Base-by-base conservation (phyloP, 2,888 invertebrate species). In the Cactoblastis cactorum region DNA sequence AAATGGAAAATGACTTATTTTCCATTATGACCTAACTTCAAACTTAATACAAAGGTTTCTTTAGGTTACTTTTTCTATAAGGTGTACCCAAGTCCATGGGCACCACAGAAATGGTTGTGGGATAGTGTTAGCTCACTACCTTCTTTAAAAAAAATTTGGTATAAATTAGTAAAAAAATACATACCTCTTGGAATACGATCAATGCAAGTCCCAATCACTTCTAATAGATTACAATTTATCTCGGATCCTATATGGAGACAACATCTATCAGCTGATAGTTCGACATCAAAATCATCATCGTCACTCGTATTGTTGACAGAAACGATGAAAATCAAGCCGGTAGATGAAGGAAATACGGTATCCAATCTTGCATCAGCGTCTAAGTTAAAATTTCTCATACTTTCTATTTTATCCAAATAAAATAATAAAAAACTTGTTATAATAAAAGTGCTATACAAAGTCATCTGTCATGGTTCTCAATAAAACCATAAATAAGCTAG, bases 301-400 rank as follows among this genome's bases (percentile, higher is more conserved):
- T 77, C 71, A n/a, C n/a, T n/a, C 0, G 74, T 79, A 38, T 87
- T 86, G 41, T 76, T 77, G 0, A 87, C 56, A 1, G 64, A 58
- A 1, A 74, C 58, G 38, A 59, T 72, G 45, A 86, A 76, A 43
- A 69, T 62, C 3, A 86, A 46, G 0, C 81, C 87, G 0, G 79
- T 53, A 0, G 74, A 66, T n/a, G 54, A 58, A 0, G 72, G 67
- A 0, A 62, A 55, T 0, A 74, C 58, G 0, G 49, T 48, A 0
- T 67, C 60, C 1, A 78, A n/a, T 0, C 79, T 78, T 4, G 63
- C 66, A 8, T 64, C 61, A 1, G 60, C 53, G 1, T 74, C 49
- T 12, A 78, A 51, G 8, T 71, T 59, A 24, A 65, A 54, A 54
- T 74, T 73, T 22, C 51, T 58, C 51, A 58, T 56, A 43, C 57